These are phyloP conservation scores for Ischnus inquisitorius DNA, from an alignment of 2,888 invertebrate genomes.

Conservation along the genomic window DNA sequence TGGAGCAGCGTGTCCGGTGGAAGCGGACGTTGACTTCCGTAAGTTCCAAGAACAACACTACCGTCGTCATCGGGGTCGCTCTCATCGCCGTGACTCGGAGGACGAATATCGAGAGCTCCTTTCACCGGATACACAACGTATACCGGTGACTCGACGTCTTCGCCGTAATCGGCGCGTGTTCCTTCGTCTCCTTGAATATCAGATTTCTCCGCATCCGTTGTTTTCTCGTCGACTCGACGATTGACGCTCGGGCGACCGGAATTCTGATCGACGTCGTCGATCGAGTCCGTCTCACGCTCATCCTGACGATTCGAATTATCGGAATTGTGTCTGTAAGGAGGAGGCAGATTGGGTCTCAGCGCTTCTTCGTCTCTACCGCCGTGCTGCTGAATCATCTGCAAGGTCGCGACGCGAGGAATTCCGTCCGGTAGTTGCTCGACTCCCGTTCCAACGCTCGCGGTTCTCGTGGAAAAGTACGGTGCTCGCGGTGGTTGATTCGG, in stretches of 20 bases:
- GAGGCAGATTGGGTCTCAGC: conserved; percentile 78
- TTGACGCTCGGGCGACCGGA: neutral
- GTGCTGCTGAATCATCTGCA: conserved; percentile 89
- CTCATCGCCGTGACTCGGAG: conserved; percentile 78
- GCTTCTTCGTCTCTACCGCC: conserved; percentile 76
- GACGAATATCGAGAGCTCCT: conserved; percentile 86
- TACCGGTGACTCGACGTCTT: conserved; percentile 80
- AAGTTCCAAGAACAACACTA: conserved; percentile 87
- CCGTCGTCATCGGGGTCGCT: conserved; percentile 83
- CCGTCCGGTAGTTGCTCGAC: conserved; percentile 74
- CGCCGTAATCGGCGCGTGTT: conserved; percentile 72
- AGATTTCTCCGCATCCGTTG: conserved; percentile 18
- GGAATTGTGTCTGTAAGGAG: conserved; percentile 82
- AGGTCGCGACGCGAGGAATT: conserved; percentile 88
- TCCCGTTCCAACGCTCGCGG: conserved; percentile 79
- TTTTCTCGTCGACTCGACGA: conserved; percentile 58
- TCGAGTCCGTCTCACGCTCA: conserved; percentile 65
- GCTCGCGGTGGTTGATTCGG: conserved; percentile 85
- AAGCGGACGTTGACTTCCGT: conserved; percentile 86
- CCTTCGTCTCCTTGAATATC: conserved; percentile 57
- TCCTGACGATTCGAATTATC: conserved; percentile 81
- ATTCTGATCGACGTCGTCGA: conserved; percentile 55
- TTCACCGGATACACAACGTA: conserved; percentile 89
- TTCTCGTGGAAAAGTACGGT: conserved; percentile 84
- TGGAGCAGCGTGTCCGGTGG: conserved; percentile 84